Conservation (phyloP, 2,888 invertebrate genomes). For the Panzeria rudis region DNA sequence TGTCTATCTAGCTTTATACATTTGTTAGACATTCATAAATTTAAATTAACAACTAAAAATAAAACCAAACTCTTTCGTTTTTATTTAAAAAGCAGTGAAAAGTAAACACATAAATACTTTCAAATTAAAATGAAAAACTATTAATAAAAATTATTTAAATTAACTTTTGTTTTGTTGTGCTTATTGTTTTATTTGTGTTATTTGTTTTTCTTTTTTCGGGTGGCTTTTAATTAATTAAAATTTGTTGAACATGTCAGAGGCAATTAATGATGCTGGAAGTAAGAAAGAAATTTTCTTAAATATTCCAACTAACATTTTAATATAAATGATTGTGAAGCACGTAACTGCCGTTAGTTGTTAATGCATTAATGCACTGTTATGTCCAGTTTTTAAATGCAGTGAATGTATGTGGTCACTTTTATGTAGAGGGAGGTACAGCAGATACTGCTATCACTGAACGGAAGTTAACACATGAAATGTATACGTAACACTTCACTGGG, state of each 20-base stretch:
- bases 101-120: conserved; percentile 8
- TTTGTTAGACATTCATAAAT: conserved; percentile 48
- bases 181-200: not conserved
- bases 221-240: conserved; percentile 69
- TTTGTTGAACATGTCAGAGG: conserved; percentile 65
- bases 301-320: conserved; percentile 56
- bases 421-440: not conserved
- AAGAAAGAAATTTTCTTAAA: conserved; percentile 15
- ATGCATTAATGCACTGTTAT: not conserved
- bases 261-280: conserved; percentile 61
- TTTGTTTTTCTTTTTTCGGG: not conserved
- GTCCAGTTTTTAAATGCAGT: not conserved
- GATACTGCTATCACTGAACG: not conserved
- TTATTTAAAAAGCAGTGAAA: not conserved
- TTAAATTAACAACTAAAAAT: conserved; percentile 51
- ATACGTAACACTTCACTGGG: not conserved
- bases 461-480: not conserved
- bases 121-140: conserved; percentile 45
- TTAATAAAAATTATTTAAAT: conserved; percentile 52
- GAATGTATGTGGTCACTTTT: not conserved
- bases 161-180: not conserved
- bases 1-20: conserved; percentile 4
- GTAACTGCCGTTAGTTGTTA: conserved; percentile 33
- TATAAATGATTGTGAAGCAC: conserved; percentile 65
- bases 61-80: conserved; percentile 32